Base-by-base conservation (phyloP, 2,113 vertebrate species). In the Agapornis roseicollis region DNA sequence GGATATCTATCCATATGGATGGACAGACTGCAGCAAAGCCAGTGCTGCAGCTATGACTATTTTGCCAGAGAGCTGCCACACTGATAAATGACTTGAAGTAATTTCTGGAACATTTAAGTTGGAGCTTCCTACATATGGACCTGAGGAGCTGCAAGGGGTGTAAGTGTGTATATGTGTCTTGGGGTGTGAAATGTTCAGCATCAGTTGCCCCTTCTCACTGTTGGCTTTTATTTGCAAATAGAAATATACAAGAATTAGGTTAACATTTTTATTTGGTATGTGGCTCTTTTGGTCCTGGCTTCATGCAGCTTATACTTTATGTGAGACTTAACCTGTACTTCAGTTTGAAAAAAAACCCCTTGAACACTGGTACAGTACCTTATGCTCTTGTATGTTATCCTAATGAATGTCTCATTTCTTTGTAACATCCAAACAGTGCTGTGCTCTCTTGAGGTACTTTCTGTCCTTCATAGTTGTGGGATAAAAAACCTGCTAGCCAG, bases 321-420 rank as follows among this genome's bases (percentile, higher is more conserved):
- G 33, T 50, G 68, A 85, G 50, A 73, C 77, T 89, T 93, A 84
- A 84, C 24, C 41, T 1, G 7, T 83, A 56, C 74, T 95, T 96
- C 76, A 81, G 90, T 94, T 96, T 92, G 74, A 39, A 77, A 97
- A 97, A 91, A 89, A 82, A 78, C 6, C 7, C 37, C 55, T 96
- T 83, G 35, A 65, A 6, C 56, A 42, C 17, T 80, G 44, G 80
- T 90, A 58, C 58, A 72, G 91, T 76, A 82, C 81, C 64, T 94
- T 89, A 61, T 97, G 87, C 96, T 98, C 56, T 35, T 35, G 22
- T 58, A 24, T 35, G 56, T 35, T 58, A 15, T 35, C 56, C 56
- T n/a, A 58, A 93, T 88, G 95, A 96, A 85, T 95, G 81, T 88
- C 85, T 93, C 68, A 49, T 83, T 97, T 98, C 90, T 98, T 98